Evolutionary conservation across 2,113 vertebrate genomes (phyloP), one percentile per base, ranked within the genome.

Genomic region (Aythya baeri): DNA sequence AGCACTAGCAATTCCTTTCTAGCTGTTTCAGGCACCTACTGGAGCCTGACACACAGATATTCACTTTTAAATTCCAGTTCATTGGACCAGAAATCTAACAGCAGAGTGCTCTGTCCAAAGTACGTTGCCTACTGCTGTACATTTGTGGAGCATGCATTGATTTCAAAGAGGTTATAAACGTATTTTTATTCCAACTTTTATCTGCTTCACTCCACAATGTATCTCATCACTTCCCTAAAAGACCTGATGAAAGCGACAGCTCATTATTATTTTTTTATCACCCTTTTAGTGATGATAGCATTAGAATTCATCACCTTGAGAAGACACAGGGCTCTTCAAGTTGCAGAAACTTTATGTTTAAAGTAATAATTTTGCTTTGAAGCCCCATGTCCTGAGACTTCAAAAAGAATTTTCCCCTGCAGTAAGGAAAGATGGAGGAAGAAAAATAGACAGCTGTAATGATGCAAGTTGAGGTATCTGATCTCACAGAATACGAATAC

Each of bases 301-400:
- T 89, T 95, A 87, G 81, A 82, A 96, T 85, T 91, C 6, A 3
- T 87, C 81, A 87, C 71, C 67, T 96, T 85, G 62, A 89, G 88
- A 92, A 84, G 78, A 87, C 70, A 82, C 0, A 0, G 36, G 27
- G n/a, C 65, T 93, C 91, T 93, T 87, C 41, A 87, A 68, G 55
- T 85, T 93, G 50, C 25, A 70, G 52, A 36, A 91, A 87, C 50
- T 78, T 83, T 66, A 68, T 26, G 3, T 86, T 86, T 75, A 79
- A 94, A 62, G 59, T 93, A 91, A 77, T 70, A 80, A 90, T 87
- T 95, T 89, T 93, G 27, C 93, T 96, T 95, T 91, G 91, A 96
- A 95, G 91, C 36, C 22, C 41, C n/a, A 25, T 23, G 27, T 70
- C 81, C 63, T 80, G 84, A 85, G 58, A 94, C 88, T 93, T 95